Percentiles rank a stretch among this genome's conserved stretches.
These are phyloP conservation scores for Plebejus argus DNA, from an alignment of 2,888 invertebrate genomes.

Conservation along the genomic window DNA sequence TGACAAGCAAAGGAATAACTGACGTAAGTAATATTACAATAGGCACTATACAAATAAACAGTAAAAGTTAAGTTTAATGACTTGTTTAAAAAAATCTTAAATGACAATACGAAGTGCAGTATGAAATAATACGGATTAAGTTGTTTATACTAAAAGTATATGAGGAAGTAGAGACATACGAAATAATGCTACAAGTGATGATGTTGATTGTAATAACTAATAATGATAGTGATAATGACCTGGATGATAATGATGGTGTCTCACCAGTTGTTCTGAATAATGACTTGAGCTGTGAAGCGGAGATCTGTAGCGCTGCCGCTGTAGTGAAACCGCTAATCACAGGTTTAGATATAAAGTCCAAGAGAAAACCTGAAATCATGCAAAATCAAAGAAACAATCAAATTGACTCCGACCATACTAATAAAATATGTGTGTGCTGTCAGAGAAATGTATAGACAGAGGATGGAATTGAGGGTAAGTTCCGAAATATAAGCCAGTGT, in stretches of 20 bases:
- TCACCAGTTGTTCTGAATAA: conserved; percentile 83
- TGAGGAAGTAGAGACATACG: no score
- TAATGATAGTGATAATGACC: background rate
- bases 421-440: no score
- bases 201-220: background rate
- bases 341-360: conserved; percentile 92
- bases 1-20: background rate
- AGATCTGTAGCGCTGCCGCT: conserved; percentile 92
- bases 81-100: no score
- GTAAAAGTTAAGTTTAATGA: background rate
- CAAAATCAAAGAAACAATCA: background rate
- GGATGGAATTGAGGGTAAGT: no score
- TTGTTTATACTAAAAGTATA: no score
- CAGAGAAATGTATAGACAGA: no score
- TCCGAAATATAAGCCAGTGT: no score
- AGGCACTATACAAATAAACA: background rate
- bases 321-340: conserved; percentile 93
- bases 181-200: background rate
- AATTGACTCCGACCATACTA: no score
- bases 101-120: no score
- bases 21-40: background rate
- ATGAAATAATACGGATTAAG: no score
- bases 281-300: conserved; percentile 88
- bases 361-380: conserved; percentile 82
- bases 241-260: background rate